A percentile compares a stretch with the other conserved stretches of the same genome.
Conservation (phyloP, 2,113 vertebrate genomes). For the Cephalopholis sonnerati region DNA sequence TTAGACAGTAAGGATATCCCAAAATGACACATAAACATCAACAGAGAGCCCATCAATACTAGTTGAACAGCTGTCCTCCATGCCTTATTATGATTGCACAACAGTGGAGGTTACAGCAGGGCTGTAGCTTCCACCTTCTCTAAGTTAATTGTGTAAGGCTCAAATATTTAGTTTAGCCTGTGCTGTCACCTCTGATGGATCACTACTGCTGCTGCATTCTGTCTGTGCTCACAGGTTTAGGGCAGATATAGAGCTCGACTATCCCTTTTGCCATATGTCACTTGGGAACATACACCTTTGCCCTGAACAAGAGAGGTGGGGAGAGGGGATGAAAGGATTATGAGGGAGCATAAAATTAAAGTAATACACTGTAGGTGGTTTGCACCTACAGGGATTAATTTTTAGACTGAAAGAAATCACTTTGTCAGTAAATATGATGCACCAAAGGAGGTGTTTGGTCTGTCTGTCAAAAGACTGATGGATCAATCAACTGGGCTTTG, state of each 20-base stretch:
- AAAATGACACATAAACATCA: conserved; percentile 34
- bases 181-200: conserved; percentile 15
- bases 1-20: neutral
- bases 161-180: neutral
- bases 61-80: conserved; percentile 5
- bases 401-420: conserved; percentile 1
- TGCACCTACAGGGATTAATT: neutral
- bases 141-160: neutral
- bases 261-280: neutral
- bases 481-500: neutral
- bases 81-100: conserved; percentile 4
- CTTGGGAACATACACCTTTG: neutral
- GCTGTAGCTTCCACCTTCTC: conserved; percentile 1
- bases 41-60: neutral
- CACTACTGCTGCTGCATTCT: conserved; percentile 9
- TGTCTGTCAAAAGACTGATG: neutral
- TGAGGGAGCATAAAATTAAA: neutral
- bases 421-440: neutral
- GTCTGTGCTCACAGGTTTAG: neutral
- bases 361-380: neutral
- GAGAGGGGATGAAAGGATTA: neutral
- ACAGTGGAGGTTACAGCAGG: neutral
- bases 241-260: neutral
- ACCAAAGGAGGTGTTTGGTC: neutral
- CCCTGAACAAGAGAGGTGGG: neutral